phyloP scores from a whole-genome alignment of 1,140 invertebrate species.

The Danaus melanippus region DNA sequence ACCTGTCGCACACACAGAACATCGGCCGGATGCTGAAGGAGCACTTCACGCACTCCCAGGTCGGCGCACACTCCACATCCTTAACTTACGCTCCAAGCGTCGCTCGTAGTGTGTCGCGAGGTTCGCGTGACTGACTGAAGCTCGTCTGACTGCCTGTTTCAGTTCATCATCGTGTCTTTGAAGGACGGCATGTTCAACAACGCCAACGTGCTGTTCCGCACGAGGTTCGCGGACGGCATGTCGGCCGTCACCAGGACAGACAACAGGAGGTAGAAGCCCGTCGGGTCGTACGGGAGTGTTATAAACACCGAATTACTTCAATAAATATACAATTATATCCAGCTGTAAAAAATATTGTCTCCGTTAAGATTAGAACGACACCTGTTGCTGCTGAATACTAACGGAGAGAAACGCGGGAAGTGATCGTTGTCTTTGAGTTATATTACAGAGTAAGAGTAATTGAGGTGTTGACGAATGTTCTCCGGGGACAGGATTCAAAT shows the following conservation, averaged over 20 bases:
- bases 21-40: slow-evolving; percentile 96
- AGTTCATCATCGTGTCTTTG: slow-evolving; percentile 99
- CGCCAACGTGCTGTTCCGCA: slow-evolving; percentile 97
- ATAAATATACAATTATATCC: too few relatives aligned
- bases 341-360: too few relatives aligned
- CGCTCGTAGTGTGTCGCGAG: too few relatives aligned
- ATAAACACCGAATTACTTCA: not conserved
- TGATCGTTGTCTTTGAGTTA: too few relatives aligned
- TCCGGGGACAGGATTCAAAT: too few relatives aligned
- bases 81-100: too few relatives aligned
- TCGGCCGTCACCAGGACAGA: slow-evolving; percentile 87
- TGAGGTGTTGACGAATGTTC: too few relatives aligned
- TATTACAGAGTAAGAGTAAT: too few relatives aligned
- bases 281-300: not conserved
- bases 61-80: slow-evolving; percentile 32
- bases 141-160: slow-evolving; percentile 54
- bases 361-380: too few relatives aligned
- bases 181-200: slow-evolving; percentile 99
- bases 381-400: too few relatives aligned
- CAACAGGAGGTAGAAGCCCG: slow-evolving; percentile 28
- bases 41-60: slow-evolving; percentile 95
- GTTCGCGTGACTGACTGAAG: too few relatives aligned
- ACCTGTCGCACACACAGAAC: slow-evolving; percentile 99
- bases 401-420: too few relatives aligned
- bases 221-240: slow-evolving; percentile 95